Evolutionary conservation across 64 coral and sea anemone genomes (phyloP).

Genomic region (Pocillopora verrucosa): DNA sequence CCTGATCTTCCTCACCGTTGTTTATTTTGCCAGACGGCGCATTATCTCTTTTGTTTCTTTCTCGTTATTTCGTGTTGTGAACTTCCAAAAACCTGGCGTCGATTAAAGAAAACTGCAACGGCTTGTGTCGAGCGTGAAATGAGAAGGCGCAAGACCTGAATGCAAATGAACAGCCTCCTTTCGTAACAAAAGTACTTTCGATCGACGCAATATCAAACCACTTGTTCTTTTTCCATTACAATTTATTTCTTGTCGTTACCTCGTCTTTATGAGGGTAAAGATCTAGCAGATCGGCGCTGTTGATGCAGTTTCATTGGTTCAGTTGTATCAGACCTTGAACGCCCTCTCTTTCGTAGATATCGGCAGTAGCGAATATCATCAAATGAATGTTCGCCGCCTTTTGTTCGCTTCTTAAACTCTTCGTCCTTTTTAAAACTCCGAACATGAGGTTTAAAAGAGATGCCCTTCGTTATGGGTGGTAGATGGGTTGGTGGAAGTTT

Average conservation of each 20-base stretch:
- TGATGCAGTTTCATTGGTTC: neutral
- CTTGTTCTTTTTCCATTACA: neutral
- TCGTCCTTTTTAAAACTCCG: constrained; percentile 21
- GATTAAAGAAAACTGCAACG: neutral
- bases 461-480: constrained; percentile 3
- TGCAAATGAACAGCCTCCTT: constrained; percentile 7
- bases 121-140: neutral
- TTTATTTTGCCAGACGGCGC: neutral
- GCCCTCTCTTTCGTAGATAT: constrained; percentile 9
- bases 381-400: neutral
- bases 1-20: neutral
- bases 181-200: neutral
- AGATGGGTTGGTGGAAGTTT: constrained; percentile 15
- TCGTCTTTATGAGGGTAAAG: neutral
- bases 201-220: neutral
- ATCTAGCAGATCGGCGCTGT: neutral
- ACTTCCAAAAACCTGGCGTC: too few relatives aligned
- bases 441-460: constrained; percentile 4
- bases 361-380: constrained; percentile 31
- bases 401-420: neutral
- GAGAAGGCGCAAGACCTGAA: neutral
- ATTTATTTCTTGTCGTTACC: neutral
- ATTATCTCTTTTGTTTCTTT: neutral
- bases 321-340: neutral
- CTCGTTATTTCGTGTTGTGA: neutral